phyloP scores from a whole-genome alignment of 2,797 vertebrate species.

The Rhodeus uyekii region DNA sequence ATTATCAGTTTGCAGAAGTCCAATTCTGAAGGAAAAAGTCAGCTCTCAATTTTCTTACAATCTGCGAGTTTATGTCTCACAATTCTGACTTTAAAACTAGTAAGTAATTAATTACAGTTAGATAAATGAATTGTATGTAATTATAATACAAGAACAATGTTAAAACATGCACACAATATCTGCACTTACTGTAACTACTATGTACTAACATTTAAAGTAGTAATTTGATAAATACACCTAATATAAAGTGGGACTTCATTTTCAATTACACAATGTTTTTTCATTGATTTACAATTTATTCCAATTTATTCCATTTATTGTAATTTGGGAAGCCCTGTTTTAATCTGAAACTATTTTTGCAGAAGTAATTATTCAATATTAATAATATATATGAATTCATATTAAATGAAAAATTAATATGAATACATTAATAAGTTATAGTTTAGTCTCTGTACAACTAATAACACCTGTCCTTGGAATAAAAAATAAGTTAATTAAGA shows the following conservation, averaged over 20 bases:
- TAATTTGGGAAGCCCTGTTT: neutral
- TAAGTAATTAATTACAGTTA: too few relatives aligned
- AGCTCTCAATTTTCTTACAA: neutral
- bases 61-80: neutral
- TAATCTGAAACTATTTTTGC: neutral
- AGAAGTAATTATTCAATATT: neutral
- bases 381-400: neutral
- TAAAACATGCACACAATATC: neutral
- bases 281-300: too few relatives aligned
- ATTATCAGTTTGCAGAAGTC: too few relatives aligned
- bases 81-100: neutral
- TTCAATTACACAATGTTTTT: neutral
- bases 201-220: too few relatives aligned
- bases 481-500: neutral
- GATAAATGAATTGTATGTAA: too few relatives aligned
- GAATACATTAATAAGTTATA: neutral
- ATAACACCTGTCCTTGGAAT: neutral
- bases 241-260: neutral
- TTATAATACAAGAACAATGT: neutral
- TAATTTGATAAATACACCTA: too few relatives aligned
- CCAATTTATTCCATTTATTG: too few relatives aligned
- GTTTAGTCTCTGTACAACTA: neutral
- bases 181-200: too few relatives aligned
- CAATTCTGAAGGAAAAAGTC: too few relatives aligned
- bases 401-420: neutral